These are phyloP conservation scores for Aphelocoma californica DNA, from an alignment of 2,797 vertebrate genomes.

Conservation along the genomic window DNA sequence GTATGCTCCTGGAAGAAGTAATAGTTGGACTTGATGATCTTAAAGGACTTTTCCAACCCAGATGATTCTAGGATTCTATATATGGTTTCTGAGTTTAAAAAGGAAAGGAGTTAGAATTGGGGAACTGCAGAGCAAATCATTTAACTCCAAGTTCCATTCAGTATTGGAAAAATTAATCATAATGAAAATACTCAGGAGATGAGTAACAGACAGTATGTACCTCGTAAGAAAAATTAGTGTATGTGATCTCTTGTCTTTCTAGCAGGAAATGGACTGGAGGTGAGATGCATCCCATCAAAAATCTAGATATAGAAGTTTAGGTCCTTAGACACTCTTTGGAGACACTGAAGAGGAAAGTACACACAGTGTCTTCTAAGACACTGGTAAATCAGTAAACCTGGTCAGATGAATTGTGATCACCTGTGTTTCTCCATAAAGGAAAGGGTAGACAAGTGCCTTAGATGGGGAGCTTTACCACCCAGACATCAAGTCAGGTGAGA, in stretches of 20 bases:
- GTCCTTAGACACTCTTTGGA: neutral
- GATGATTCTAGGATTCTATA: neutral
- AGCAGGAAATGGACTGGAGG: neutral
- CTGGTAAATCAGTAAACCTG: neutral
- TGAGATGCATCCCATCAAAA: neutral
- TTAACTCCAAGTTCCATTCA: neutral
- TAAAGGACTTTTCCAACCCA: neutral
- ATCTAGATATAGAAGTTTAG: neutral
- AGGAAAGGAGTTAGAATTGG: neutral
- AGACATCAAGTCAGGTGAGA: neutral
- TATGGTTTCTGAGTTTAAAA: neutral
- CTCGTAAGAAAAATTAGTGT: neutral
- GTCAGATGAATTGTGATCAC: neutral
- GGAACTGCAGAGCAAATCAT: neutral
- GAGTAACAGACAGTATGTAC: neutral
- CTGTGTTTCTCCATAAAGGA: neutral
- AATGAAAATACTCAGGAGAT: neutral
- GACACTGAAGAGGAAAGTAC: neutral
- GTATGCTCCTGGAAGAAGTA: neutral
- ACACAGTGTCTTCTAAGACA: neutral
- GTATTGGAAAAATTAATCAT: neutral
- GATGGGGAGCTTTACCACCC: neutral
- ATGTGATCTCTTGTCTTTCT: neutral
- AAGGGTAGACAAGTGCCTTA: neutral
- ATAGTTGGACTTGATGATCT: neutral